Evolutionary conservation across 2,888 invertebrate genomes (phyloP).

Genomic region (Noctua janthina): DNA sequence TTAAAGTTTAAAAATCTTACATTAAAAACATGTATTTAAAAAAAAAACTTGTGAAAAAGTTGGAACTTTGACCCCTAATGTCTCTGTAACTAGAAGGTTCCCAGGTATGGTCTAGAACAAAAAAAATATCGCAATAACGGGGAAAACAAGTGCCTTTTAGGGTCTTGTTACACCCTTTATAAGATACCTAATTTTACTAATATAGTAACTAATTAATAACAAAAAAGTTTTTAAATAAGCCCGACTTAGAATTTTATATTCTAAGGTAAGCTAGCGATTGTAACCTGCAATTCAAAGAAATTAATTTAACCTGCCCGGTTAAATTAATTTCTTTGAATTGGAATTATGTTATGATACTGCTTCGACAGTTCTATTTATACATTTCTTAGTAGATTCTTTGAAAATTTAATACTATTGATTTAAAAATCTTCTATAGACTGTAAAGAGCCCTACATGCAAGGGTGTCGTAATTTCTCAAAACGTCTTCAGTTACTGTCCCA

Average conservation of each 20-base stretch:
- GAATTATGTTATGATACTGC: conserved; percentile 5
- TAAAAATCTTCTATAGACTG: not conserved
- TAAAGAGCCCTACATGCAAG: not conserved
- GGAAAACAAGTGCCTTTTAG: too few species aligned
- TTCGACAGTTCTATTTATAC: not conserved
- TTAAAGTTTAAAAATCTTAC: too few species aligned
- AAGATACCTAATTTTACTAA: not conserved
- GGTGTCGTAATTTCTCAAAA: not conserved
- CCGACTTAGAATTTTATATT: not conserved
- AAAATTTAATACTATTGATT: not conserved
- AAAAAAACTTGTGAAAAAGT: too few species aligned
- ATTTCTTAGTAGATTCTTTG: not conserved
- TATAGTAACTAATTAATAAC: not conserved
- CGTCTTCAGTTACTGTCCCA: not conserved
- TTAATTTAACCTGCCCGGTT: not conserved
- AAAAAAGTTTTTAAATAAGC: not conserved
- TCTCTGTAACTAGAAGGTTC: too few species aligned
- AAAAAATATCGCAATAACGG: too few species aligned
- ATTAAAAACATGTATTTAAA: too few species aligned
- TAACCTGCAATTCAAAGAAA: too few species aligned
- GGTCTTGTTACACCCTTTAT: too few species aligned
- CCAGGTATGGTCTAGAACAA: too few species aligned
- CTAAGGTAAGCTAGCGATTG: not conserved
- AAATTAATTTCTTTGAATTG: conserved; percentile 1
- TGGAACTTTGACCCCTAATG: too few species aligned